Base-by-base conservation (phyloP, 2,888 invertebrate species). In the Gasteruption jaculator region DNA sequence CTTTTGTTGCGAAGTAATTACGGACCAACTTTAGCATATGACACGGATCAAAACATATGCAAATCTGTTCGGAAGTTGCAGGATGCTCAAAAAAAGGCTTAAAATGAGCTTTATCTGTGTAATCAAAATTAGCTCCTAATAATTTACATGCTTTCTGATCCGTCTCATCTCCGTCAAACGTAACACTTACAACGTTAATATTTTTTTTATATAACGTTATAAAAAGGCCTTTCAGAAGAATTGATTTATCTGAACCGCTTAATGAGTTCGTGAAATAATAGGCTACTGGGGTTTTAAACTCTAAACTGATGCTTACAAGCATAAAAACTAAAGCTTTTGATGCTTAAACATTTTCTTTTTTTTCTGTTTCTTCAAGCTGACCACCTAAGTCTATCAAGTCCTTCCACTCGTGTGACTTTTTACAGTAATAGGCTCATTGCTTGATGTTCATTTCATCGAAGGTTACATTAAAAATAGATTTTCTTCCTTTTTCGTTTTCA, bases 371-470 rank as follows among this genome's bases (percentile, higher is more conserved):
- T 7, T 24, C n/a, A 10, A 24, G 16, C 10, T 37, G 26, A 12
- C 16, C 27, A 20, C 14, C 12, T 6, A 37, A 37, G 15, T 26
- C 2, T 24, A 7, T 7, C n/a, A 25, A 26, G 11, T 26, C 26
- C 26, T 26, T 26, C 14, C 26, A 16, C 10, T 37, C 16, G 7
- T 19, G n/a, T 7, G n/a, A n/a, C 3, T 4, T 11, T 18, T 29
- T 29, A 1, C 30, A 22, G 36, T 36, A 21, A 6, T 36, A 29
- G 5, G 29, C 12, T 5, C 11, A 5, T 8, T 41, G 33, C 25
- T 34, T 43, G 1, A 38, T 45, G 3, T 25, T 21, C 24, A 45
- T 45, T 31, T 45, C 41, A 14, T 45, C 41, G 22, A 45, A 42
- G 2, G 45, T 42, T 20, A 45, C 4, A 31, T 42, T 45, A 20